Base-by-base conservation (phyloP, 1,140 invertebrate species). In the Dinoponera quadriceps region DNA sequence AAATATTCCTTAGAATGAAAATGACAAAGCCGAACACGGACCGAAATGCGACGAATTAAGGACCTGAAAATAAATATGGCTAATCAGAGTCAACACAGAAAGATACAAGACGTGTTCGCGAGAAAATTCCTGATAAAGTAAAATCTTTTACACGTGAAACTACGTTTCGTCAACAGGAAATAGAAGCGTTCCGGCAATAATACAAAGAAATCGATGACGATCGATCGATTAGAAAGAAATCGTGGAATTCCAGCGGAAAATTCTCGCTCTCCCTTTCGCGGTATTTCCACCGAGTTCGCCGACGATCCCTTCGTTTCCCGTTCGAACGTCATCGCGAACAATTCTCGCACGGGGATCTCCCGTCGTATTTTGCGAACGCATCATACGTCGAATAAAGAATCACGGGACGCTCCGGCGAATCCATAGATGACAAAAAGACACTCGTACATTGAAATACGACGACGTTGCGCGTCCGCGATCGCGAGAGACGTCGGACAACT, bases 401-500 rank as follows among this genome's bases (percentile, higher is more conserved):
- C 63, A 69, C 27, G 48, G 59, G 4, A 22, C 1, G 16, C 18
- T 11, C 33, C 33, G 33, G 69, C 44, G 75, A 78, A 78, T 78
- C 49, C 33, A 49, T 51, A n/a, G 65, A 80, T 33, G 51, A 80
- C 11, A 80, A 69, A 69, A 69, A 80, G 63, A 80, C 49, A 71
- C 51, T 80, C 65, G 18, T 7, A 51, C 51, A 80, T 80, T 80
- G 49, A 80, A 80, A 69, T 69, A 80, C 65, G 65, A 57, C 51
- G 22, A 57, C 22, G 22, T 27, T 68, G 22, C 38, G 55, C 33
- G 49, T 33, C 44, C 29, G 75, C 75, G 51, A 55, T 57, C 20
- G 75, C 65, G 65, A 80, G 14, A 57, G 51, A 69, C 49, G 13
- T 57, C 33, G 65, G 51, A 44, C 75, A 57, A 49, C 69, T 33